phyloP scores from a whole-genome alignment of 2,888 invertebrate species.

The Harpagoxenus sublaevis region DNA sequence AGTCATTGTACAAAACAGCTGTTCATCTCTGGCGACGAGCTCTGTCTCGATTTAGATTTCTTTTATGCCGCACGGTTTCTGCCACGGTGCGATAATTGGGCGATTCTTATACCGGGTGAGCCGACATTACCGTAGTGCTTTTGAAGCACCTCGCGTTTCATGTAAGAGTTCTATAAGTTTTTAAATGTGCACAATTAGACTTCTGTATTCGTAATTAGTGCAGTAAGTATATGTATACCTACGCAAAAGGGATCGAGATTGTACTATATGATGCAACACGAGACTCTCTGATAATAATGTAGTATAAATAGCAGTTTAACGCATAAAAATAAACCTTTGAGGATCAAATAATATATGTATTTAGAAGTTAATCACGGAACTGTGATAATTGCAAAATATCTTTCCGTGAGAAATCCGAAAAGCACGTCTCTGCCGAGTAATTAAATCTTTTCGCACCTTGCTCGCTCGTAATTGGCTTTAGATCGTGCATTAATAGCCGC shows the following conservation, averaged over 20 bases:
- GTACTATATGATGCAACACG: background rate
- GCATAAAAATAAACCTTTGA: background rate
- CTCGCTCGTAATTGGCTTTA: constrained; percentile 23
- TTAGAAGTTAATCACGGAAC: background rate
- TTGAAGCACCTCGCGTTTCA: too few relatives aligned
- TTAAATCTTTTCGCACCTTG: constrained; percentile 27
- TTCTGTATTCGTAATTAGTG: background rate
- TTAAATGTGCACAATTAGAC: background rate
- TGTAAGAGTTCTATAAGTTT: background rate
- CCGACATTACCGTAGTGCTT: background rate
- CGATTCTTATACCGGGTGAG: constrained; percentile 11
- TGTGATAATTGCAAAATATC: background rate
- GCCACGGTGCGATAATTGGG: constrained; percentile 8
- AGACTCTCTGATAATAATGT: background rate
- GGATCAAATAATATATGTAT: background rate
- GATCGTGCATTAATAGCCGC: constrained; percentile 40
- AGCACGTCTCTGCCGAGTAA: background rate
- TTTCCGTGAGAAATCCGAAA: background rate
- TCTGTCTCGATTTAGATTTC: constrained; percentile 29
- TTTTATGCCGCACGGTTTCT: constrained; percentile 27
- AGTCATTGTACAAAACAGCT: constrained; percentile 67
- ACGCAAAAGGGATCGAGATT: background rate
- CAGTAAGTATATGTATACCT: too few relatives aligned
- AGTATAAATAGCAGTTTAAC: background rate
- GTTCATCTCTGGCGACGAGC: constrained; percentile 63